Evolutionary conservation across 2,113 vertebrate species (phyloP).

Genomic region (Gracilinanus agilis): DNA sequence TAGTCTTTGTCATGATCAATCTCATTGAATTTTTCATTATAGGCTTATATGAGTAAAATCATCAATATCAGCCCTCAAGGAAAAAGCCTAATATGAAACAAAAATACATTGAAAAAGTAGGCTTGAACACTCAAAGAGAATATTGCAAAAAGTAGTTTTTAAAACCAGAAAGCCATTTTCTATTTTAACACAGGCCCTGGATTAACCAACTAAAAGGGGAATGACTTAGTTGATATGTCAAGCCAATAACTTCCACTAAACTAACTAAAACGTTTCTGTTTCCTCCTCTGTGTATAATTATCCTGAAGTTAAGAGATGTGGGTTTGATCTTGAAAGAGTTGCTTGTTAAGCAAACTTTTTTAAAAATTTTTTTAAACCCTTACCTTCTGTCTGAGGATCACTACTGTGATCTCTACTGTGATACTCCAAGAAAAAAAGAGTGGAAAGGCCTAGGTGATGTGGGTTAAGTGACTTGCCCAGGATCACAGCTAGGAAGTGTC

Average conservation of each 20-base stretch:
- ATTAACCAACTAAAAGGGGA: slow-evolving; percentile 73
- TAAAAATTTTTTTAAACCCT: too few relatives aligned
- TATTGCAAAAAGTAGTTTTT: neutral
- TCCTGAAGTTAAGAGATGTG: slow-evolving; percentile 47
- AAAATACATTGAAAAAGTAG: slow-evolving; percentile 17
- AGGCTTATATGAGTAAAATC: slow-evolving; percentile 52
- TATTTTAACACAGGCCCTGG: slow-evolving; percentile 57
- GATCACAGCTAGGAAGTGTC: too few relatives aligned
- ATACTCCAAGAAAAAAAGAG: too few relatives aligned
- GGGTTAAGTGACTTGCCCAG: too few relatives aligned
- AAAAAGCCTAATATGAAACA: slow-evolving; percentile 68
- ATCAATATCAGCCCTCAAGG: slow-evolving; percentile 58
- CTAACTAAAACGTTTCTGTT: slow-evolving; percentile 65
- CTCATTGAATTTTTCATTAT: slow-evolving; percentile 20
- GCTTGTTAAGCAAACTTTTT: neutral
- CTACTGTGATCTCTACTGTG: too few relatives aligned
- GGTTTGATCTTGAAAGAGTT: slow-evolving; percentile 1
- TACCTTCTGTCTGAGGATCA: too few relatives aligned
- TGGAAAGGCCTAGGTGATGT: too few relatives aligned
- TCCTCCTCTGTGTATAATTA: slow-evolving; percentile 50
- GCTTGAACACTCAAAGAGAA: slow-evolving; percentile 45
- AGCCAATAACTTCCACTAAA: slow-evolving; percentile 66
- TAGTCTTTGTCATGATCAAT: slow-evolving; percentile 27
- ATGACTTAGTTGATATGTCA: slow-evolving; percentile 76
- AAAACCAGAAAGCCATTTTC: slow-evolving; percentile 62